Conservation (phyloP, 2,113 vertebrate genomes). For the Grus americana region DNA sequence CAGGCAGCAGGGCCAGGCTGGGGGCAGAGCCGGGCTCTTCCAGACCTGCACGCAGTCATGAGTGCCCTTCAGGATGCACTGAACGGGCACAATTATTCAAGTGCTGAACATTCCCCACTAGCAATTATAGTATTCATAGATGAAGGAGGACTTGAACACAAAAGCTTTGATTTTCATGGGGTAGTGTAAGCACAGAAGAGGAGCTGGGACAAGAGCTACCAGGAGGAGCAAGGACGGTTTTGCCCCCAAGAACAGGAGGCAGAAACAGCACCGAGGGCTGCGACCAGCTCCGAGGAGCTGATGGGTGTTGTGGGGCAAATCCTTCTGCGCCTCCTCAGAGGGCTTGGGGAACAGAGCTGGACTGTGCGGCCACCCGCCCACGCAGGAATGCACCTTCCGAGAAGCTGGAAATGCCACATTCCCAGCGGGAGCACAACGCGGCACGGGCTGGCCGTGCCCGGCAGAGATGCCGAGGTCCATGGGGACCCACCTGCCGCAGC, state of each 20-base stretch:
- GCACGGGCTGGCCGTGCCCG: accelerated
- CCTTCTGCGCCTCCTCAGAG: not conserved
- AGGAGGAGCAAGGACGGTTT: not conserved
- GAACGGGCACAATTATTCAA: not conserved
- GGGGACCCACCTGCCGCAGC: not conserved
- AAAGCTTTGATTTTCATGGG: not conserved
- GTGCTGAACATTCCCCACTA: not conserved
- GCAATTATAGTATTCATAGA: not conserved
- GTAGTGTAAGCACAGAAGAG: not conserved
- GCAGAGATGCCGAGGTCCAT: not conserved
- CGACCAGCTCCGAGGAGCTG: accelerated
- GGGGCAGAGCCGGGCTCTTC: not conserved
- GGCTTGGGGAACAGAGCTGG: not conserved
- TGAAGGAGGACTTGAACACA: not conserved
- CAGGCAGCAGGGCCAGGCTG: not conserved
- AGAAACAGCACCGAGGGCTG: not conserved
- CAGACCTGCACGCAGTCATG: not conserved
- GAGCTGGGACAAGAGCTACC: not conserved
- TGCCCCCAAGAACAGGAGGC: not conserved
- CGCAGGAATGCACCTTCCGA: not conserved
- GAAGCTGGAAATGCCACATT: not conserved
- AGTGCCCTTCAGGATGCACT: not conserved
- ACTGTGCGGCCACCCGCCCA: not conserved
- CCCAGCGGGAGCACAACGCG: not conserved
- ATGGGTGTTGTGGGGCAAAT: not conserved